These are phyloP conservation scores for Mamestra configurata DNA, from an alignment of 1,140 invertebrate genomes.

Conservation along the genomic window DNA sequence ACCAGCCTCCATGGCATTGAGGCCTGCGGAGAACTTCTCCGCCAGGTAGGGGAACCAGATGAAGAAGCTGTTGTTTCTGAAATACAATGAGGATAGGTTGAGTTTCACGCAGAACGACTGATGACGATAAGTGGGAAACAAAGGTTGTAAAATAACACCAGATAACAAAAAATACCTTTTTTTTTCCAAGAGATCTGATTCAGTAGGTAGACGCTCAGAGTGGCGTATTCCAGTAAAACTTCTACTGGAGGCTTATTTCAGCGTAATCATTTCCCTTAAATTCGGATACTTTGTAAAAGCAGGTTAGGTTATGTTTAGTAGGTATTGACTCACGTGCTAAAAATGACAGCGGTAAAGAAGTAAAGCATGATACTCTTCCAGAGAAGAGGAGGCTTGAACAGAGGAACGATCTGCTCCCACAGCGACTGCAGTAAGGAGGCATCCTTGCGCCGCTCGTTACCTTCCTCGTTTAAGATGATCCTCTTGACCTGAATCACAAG, in stretches of 20 bases:
- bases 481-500: conserved; percentile 59
- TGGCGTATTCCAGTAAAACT: too few relatives aligned
- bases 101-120: neutral
- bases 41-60: conserved; percentile 58
- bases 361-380: conserved; percentile 61
- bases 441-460: conserved; percentile 55
- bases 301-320: too few relatives aligned
- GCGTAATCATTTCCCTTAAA: too few relatives aligned
- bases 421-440: conserved; percentile 56
- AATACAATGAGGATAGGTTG: neutral
- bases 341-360: conserved; percentile 63
- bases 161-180: too few relatives aligned
- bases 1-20: neutral
- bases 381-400: conserved; percentile 63
- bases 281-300: too few relatives aligned
- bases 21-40: conserved; percentile 30
- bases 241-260: too few relatives aligned
- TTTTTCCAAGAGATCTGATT: too few relatives aligned
- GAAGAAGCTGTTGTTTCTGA: conserved; percentile 66
- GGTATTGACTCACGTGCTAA: conserved; percentile 64
- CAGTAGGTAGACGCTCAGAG: too few relatives aligned
- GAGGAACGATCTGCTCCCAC: conserved; percentile 62
- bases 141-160: too few relatives aligned
- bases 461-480: conserved; percentile 58
- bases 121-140: too few relatives aligned